Conservation (phyloP, 2,888 invertebrate species). For the Penaeus monodon region DNA sequence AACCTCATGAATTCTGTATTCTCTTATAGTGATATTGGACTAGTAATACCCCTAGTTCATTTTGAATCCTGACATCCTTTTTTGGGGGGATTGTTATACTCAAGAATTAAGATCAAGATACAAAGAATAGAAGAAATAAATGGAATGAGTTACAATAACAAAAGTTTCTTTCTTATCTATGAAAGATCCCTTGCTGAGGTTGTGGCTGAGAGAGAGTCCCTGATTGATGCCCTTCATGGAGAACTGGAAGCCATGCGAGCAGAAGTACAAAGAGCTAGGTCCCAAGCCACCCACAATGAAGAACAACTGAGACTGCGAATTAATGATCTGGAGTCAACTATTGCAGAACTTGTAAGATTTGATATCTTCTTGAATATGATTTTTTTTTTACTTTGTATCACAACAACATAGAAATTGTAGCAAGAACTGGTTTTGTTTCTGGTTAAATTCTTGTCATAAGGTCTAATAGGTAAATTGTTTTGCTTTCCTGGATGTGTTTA, state of each 20-base stretch:
- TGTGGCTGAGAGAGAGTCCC: conserved; percentile 66
- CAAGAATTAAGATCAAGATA: too few relatives aligned
- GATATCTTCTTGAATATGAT: not conserved
- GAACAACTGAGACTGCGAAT: conserved; percentile 73
- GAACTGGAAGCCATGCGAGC: conserved; percentile 74
- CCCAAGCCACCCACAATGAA: conserved; percentile 73
- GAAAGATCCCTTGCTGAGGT: conserved; percentile 52
- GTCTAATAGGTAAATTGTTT: too few relatives aligned
- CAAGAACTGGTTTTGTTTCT: too few relatives aligned
- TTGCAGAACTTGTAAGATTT: conserved; percentile 70
- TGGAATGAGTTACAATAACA: not conserved
- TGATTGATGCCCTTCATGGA: conserved; percentile 80
- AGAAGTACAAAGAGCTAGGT: conserved; percentile 79
- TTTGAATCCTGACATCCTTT: too few relatives aligned
- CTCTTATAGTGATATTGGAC: too few relatives aligned
- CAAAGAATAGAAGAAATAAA: not conserved
- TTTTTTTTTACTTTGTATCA: not conserved
- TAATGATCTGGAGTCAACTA: conserved; percentile 72
- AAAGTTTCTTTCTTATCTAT: not conserved
- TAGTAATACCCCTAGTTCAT: too few relatives aligned
- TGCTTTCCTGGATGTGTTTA: too few relatives aligned
- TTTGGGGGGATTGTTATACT: too few relatives aligned
- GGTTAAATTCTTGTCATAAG: too few relatives aligned
- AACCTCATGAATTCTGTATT: too few relatives aligned
- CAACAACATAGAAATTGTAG: too few relatives aligned